Base-by-base conservation (phyloP, 1,140 invertebrate species). In the Monomorium pharaonis region DNA sequence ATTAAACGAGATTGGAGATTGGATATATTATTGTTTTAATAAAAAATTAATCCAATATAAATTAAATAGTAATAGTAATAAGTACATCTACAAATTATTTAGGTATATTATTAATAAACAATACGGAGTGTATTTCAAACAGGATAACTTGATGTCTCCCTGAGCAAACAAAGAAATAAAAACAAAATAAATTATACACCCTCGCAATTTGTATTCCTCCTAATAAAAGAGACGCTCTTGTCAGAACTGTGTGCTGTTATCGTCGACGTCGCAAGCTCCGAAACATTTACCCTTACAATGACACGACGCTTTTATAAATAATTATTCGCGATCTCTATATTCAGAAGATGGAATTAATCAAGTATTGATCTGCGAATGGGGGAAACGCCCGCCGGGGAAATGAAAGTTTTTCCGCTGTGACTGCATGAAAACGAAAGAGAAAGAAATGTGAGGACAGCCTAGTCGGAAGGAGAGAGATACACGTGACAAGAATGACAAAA, bases 401-500 rank as follows among this genome's bases (percentile, higher is more conserved):
- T 44, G 33, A 63, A 56, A 27, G 80, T 51, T 85, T 85, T 60
- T 78, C 60, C 14, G 18, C 14, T 33, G 75, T 80, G 60, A 58
- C 60, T 78, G 49, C 47, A 33, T 51, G 72, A 63, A 80, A 30
- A 24, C 37, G 51, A 42, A 60, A 72, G 51, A 47, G 44, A 49
- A 62, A 65, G 18, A 51, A 27, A 72, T 21, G 63, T 24, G 9
- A 56, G 70, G 12, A 47, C 21, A 10, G n/a, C 2, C 49, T 6
- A 54, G 62, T 14, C 14, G 24, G 56, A 33, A 62, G 49, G 58
- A 83, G 80, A 75, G 84, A 90, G 88, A 92, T 91, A 92, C 91
- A 87, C 92, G 93, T 94, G 93, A 94, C 93, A 90, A 89, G 92
- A 92, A 93, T 94, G 91, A 93, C 91, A 91, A 93, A 92, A 92